Evolutionary conservation across 2,888 invertebrate genomes (phyloP).

Genomic region (Dyspetes luteomarginatus): DNA sequence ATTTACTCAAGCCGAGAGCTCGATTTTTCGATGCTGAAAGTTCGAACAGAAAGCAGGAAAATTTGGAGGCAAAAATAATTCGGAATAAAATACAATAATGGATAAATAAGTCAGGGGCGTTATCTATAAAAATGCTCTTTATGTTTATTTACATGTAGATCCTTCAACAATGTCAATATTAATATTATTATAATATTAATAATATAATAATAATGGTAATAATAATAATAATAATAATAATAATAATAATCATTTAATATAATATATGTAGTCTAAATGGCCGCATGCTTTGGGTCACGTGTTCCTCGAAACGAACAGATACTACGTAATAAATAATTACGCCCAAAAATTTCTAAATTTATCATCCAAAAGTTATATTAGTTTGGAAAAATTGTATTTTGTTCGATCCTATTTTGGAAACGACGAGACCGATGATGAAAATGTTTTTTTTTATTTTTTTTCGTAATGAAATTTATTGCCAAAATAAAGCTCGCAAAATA

Average conservation of each 20-base stretch:
- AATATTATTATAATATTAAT: constrained; percentile 75
- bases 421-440: not conserved
- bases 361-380: constrained; percentile 34
- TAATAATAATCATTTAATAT: constrained; percentile 55
- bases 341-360: constrained; percentile 70
- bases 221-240: no score
- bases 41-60: not conserved
- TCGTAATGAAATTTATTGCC: constrained; percentile 29
- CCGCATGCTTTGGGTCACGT: constrained; percentile 74
- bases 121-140: constrained; percentile 81
- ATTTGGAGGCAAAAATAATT: not conserved
- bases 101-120: constrained; percentile 29
- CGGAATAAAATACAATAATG: not conserved
- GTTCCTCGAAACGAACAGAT: constrained; percentile 72
- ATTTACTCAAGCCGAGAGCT: not conserved
- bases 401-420: not conserved
- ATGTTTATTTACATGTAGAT: constrained; percentile 82
- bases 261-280: constrained; percentile 72
- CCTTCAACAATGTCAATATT: constrained; percentile 79
- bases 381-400: constrained; percentile 24
- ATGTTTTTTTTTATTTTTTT: not conserved
- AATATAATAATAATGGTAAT: no score
- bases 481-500: constrained; percentile 7
- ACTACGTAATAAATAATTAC: constrained; percentile 73
- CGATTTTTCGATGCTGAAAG: not conserved